Evolutionary conservation across 2,888 invertebrate genomes (phyloP), one percentile per base, ranked within the genome.

Genomic region (Noctua janthe): DNA sequence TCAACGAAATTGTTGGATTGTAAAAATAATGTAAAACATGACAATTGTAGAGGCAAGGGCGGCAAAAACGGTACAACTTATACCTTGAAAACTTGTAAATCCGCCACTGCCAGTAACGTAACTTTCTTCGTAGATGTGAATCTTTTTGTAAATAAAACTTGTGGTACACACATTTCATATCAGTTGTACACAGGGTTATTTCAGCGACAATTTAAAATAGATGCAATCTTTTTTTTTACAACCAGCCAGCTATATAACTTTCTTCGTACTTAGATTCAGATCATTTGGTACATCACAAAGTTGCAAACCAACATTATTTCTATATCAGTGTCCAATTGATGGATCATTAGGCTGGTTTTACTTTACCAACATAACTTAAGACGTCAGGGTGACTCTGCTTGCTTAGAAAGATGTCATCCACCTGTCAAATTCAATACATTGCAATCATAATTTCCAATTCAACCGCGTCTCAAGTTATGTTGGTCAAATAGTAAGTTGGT

Each of bases 311-410:
- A 67, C 70, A 85, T 81, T 75, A 85, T 79, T 64, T 79, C 64
- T 83, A 74, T 83, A 87, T 82, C 87, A 84, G 71, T 84, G 67
- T 78, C 84, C 73, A 78, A 86, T 81, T 82, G 85, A 66, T 78
- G 79, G 35, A 90, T 88, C 81, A 87, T 88, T 87, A 85, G 71
- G 76, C 13, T 47, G 47, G 47, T n/a, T 15, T 47, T 47, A 17
- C n/a, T 17, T 29, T 0, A 47, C 69, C n/a, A 69, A 4, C 47
- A 47, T 69, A 69, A 29, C 47, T 29, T 47, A 47, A 29, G 17
- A 69, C 69, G 47, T 47, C n/a, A 29, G 8, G 17, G n/a, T 47
- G 11, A n/a, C n/a, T 47, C n/a, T 47, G 47, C 47, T 69, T n/a
- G 47, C 2, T 17, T 69, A 47, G 15, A 47, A n/a, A 47, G n/a